These are phyloP conservation scores for Halichoerus grypus DNA, from an alignment of 2,113 vertebrate genomes.

Conservation along the genomic window DNA sequence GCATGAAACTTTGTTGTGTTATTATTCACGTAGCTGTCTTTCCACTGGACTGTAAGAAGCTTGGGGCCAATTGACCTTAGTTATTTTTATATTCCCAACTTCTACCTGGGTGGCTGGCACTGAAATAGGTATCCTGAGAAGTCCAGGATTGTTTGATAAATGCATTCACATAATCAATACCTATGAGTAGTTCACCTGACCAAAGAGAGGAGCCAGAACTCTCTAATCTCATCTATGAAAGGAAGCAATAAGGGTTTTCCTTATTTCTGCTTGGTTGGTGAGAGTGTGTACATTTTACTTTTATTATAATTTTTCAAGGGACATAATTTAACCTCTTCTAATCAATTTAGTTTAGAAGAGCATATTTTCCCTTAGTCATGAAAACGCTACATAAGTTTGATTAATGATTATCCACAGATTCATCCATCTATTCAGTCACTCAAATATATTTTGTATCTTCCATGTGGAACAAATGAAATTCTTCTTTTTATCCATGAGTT, in stretches of 20 bases:
- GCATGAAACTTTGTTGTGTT: background rate
- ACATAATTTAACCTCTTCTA: background rate
- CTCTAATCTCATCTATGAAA: background rate
- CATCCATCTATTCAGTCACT: background rate
- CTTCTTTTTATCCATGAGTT: background rate
- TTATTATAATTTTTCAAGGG: background rate
- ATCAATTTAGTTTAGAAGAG: conserved; percentile 30
- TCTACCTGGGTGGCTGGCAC: background rate
- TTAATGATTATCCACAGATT: background rate
- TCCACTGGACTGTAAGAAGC: background rate
- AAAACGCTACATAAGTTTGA: conserved; percentile 19
- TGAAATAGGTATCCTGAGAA: background rate
- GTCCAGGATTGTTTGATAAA: background rate
- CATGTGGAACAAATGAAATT: background rate
- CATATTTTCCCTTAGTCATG: background rate
- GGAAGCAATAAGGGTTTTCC: background rate
- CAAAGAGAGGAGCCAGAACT: background rate
- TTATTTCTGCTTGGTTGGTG: background rate
- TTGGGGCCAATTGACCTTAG: background rate
- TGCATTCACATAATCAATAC: background rate
- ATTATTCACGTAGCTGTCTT: background rate
- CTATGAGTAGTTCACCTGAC: background rate
- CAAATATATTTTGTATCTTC: background rate
- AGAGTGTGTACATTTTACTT: background rate
- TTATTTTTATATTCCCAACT: background rate